Evolutionary conservation across 2,888 invertebrate genomes (phyloP), one percentile per base, ranked within the genome.

Genomic region (Hetaerina titia): DNA sequence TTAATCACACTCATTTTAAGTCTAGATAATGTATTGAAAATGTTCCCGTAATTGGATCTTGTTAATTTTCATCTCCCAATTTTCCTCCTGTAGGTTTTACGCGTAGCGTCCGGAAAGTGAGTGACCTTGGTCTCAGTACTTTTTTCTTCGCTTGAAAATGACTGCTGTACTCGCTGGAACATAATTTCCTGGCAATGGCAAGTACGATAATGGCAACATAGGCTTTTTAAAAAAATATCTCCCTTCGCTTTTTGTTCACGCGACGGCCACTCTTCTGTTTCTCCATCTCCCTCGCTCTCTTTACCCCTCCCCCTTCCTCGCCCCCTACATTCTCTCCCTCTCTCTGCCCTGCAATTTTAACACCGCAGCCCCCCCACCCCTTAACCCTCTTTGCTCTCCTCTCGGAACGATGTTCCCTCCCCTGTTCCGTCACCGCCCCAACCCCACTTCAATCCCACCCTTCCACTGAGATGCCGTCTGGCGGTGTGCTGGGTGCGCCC

Each of bases 141-240:
- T 81, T 81, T 81, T 25, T 81, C 69, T 22, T 81, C 81, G 81
- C 81, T 31, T 2, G 22, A 31, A n/a, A 81, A 81, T 31, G 81
- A 31, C 25, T 81, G 31, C 81, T 81, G 81, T 81, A 81, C 81
- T 81, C 81, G 81, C 81, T 31, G 25, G 81, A 81, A 81, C 81
- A 81, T 81, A 31, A 81, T 81, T 81, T 81, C 81, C 81, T 81
- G 81, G 81, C 81, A 81, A 81, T 81, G 31, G 81, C 81, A 81
- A 81, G 81, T 31, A 31, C 81, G 81, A 81, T 81, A 81, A 81
- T 81, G 81, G 31, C 81, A 81, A 81, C 81, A 81, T 31, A 31
- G 81, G 31, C 81, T 81, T 81, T 81, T 81, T 81, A 6, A n/a
- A 81, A 81, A 81, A 31, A n/a, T 60, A 17, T 17, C 60, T 60